Conservation (phyloP, 2,113 vertebrate genomes). For the Albula goreensis region DNA sequence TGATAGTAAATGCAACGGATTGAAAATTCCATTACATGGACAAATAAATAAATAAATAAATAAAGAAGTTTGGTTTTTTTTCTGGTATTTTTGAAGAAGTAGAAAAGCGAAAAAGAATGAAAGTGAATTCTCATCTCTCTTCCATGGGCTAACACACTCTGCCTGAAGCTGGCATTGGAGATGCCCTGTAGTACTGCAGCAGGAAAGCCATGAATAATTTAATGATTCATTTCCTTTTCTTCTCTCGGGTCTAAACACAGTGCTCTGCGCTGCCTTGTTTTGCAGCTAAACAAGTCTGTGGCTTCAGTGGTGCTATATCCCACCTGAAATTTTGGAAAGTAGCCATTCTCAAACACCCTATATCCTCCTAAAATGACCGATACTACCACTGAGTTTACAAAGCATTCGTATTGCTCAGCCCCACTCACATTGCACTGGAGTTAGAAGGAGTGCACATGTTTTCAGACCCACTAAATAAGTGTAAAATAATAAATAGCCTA, state of each 20-base stretch:
- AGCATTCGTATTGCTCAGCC: not conserved
- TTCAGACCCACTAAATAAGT: not conserved
- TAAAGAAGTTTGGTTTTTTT: not conserved
- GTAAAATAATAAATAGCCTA: not conserved
- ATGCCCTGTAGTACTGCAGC: conserved; percentile 31
- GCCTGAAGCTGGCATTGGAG: not conserved
- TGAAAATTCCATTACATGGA: conserved; percentile 2
- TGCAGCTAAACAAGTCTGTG: conserved; percentile 30
- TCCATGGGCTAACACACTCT: conserved; percentile 21
- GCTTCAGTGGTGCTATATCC: conserved; percentile 1
- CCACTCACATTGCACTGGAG: not conserved
- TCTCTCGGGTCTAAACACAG: conserved; percentile 43
- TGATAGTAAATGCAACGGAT: not conserved
- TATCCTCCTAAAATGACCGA: not conserved
- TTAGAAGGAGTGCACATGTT: not conserved
- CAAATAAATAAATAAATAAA: not conserved
- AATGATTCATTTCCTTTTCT: conserved; percentile 51
- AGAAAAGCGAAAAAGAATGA: conserved; percentile 8
- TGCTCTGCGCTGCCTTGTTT: conserved; percentile 25
- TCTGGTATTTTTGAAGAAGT: not conserved
- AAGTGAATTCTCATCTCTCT: conserved; percentile 11
- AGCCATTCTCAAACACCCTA: not conserved
- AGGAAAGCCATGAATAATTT: conserved; percentile 49
- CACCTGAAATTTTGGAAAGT: not conserved
- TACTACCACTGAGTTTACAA: not conserved